Base-by-base conservation (phyloP, 1,140 invertebrate species). In the Lethrus apterus region DNA sequence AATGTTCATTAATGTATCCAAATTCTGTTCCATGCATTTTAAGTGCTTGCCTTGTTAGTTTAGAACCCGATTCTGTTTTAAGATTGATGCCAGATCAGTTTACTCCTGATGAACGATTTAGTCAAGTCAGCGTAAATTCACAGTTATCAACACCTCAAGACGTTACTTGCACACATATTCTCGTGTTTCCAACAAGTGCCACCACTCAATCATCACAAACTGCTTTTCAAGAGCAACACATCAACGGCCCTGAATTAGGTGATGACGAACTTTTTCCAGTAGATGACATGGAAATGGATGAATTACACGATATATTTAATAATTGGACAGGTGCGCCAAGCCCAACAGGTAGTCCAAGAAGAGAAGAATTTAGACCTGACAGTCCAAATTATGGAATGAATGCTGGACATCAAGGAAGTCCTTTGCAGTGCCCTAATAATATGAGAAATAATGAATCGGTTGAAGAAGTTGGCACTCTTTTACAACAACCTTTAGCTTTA, bases 181-280 rank as follows among this genome's bases (percentile, higher is more conserved):
- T 99, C 47, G 95, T 98, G 48, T 99, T 99, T 72, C 96, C 96
- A 34, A 99, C 93, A 5, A 97, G 93, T 44, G 93, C 95, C 19
- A 93, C 90, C 21, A 93, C 92, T 44, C 89, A 93, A 79, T 89
- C 87, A 13, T 87, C 86, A 35, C 89, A 89, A 62, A 86, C 85
- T 41, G 83, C 86, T 38, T 90, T 89, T 70, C 79, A 85, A 69
- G 84, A 87, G 57, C 79, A 83, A 51, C 85, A 88, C 53, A 82
- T 84, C 54, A 83, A 81, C 54, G 81, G 78, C 54, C 79, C 81
- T 38, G 83, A 84, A 53, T 61, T 84, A 20, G 83, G 79, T 19
- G 85, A 86, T 59, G 86, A 88, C 56, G 82, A 84, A 54, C 68
- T 89, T 18, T 77, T 88, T 51, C 76, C 76, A 17, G 78, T 72